A percentile compares a stretch with the other conserved stretches of the same genome.
These are phyloP conservation scores for Ceriagrion tenellum DNA, from an alignment of 2,888 invertebrate genomes.

Conservation along the genomic window DNA sequence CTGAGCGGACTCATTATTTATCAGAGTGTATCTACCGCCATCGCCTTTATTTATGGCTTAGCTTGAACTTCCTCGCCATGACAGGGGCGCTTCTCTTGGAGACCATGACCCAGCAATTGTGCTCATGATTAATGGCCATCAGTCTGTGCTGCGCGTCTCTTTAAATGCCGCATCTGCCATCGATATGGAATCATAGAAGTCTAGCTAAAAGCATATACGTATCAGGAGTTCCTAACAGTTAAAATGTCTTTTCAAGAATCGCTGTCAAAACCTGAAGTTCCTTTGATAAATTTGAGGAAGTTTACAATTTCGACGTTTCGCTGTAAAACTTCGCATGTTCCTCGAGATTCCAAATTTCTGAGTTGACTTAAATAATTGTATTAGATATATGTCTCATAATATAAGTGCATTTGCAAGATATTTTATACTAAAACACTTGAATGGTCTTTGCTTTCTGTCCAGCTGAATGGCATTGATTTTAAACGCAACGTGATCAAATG, in stretches of 20 bases:
- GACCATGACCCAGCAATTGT: slow-evolving; percentile 36
- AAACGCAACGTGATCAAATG: no score
- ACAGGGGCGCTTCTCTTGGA: background rate
- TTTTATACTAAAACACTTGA: no score
- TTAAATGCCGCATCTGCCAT: background rate
- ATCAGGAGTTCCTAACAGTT: background rate
- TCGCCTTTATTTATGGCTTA: slow-evolving; percentile 8
- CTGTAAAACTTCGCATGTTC: no score
- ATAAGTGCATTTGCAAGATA: no score
- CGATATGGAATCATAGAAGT: background rate
- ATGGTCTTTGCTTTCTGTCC: no score
- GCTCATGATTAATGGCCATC: background rate
- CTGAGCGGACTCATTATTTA: slow-evolving; percentile 30
- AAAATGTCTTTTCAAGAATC: background rate
- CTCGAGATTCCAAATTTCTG: no score
- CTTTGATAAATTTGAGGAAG: background rate
- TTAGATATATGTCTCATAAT: no score
- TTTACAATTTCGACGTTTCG: no score
- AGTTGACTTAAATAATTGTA: no score
- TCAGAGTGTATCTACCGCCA: background rate
- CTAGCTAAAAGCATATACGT: background rate
- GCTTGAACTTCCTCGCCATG: background rate
- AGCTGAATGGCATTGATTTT: no score
- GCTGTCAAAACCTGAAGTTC: background rate
- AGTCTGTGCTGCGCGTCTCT: background rate